A percentile compares a stretch with the other conserved stretches of the same genome.
These are phyloP conservation scores for Synodontis membranacea DNA, from an alignment of 2,113 vertebrate genomes.

Conservation along the genomic window DNA sequence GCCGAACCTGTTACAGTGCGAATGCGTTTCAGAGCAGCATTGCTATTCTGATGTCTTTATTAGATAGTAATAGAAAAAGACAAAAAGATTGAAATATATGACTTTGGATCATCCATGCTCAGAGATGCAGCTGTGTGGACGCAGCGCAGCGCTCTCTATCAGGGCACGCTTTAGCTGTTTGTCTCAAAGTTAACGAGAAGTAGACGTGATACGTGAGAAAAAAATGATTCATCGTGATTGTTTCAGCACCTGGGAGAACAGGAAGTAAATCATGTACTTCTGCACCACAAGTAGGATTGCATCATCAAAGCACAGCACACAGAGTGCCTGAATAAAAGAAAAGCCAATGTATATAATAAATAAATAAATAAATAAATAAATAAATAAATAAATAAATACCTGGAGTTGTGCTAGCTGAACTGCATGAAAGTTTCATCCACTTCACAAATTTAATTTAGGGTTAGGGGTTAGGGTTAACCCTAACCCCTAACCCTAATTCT, in stretches of 20 bases:
- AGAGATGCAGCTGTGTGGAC: background rate
- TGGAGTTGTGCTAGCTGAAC: too few relatives aligned
- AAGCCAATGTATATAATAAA: background rate
- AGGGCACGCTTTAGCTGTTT: background rate
- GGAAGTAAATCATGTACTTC: background rate
- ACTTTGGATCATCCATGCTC: background rate
- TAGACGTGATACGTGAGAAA: background rate
- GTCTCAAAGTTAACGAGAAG: conserved; percentile 11
- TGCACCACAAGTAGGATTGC: background rate
- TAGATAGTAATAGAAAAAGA: background rate
- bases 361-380: too few relatives aligned
- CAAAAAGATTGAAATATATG: background rate
- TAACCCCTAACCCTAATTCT: too few relatives aligned
- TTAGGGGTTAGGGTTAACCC: too few relatives aligned
- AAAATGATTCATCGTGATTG: conserved; percentile 68
- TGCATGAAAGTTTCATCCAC: background rate
- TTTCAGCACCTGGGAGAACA: conserved; percentile 61
- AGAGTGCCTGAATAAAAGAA: background rate
- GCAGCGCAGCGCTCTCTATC: too few relatives aligned
- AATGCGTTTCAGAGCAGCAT: background rate
- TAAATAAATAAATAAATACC: background rate
- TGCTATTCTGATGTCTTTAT: background rate
- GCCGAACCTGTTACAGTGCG: background rate
- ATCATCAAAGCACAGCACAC: background rate
- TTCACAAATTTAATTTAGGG: too few relatives aligned